Evolutionary conservation across 2,797 vertebrate species (phyloP).

Genomic region (Anas georgica): DNA sequence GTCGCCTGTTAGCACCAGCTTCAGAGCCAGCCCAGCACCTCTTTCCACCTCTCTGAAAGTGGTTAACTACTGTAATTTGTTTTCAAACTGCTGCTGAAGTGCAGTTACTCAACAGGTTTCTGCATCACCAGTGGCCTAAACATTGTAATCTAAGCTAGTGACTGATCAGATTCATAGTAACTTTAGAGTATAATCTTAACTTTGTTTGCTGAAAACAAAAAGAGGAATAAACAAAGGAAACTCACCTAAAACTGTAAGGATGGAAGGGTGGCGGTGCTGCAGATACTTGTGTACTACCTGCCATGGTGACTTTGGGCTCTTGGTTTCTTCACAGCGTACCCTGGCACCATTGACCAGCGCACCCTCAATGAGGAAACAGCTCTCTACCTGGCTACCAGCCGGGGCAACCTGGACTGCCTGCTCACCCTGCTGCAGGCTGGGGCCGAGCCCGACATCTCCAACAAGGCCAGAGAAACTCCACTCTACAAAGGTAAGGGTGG

Average conservation of each 20-base stretch:
- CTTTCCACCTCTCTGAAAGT: not conserved
- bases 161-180: not conserved
- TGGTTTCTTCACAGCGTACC: constrained; percentile 78
- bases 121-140: not conserved
- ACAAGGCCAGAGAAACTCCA: constrained; percentile 91
- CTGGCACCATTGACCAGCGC: constrained; percentile 89
- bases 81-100: not conserved
- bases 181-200: not conserved
- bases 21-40: not conserved
- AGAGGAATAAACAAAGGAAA: not conserved
- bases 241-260: not conserved
- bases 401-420: constrained; percentile 86
- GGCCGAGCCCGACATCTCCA: constrained; percentile 93
- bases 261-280: not conserved
- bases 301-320: not conserved
- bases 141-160: not conserved
- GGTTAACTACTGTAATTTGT: not conserved
- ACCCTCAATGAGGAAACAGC: constrained; percentile 93
- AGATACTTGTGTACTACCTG: not conserved
- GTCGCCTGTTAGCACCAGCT: not conserved
- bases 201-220: not conserved
- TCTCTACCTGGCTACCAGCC: constrained; percentile 87
- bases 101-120: not conserved
- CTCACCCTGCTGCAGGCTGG: constrained; percentile 86
- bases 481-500: constrained; percentile 90